Evolutionary conservation across 1,140 invertebrate genomes (phyloP).

Genomic region (Drosophila sp.): DNA sequence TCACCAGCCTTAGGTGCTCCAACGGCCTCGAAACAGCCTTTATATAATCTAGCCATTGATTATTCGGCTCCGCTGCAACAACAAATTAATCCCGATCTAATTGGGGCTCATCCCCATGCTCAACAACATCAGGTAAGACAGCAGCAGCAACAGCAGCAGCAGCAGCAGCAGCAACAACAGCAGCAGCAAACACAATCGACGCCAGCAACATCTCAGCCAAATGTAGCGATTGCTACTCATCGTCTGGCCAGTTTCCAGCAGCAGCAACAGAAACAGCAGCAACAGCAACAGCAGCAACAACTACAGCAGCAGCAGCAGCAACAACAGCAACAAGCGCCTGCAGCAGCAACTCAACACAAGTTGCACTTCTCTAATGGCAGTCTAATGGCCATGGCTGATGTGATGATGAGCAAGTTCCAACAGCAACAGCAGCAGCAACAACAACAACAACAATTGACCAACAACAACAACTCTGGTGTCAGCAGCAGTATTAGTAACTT

Average conservation of each 20-base stretch:
- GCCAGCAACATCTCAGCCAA: constrained; percentile 27
- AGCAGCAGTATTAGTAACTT: constrained; percentile 83
- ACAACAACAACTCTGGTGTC: constrained; percentile 52
- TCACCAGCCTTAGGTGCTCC: constrained; percentile 60
- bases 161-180: constrained; percentile 46
- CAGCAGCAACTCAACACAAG: constrained; percentile 38
- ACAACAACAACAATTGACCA: constrained; percentile 36
- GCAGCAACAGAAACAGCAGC: constrained; percentile 39
- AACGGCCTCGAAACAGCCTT: constrained; percentile 66
- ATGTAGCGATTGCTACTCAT: constrained; percentile 8
- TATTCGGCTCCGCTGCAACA: constrained; percentile 79
- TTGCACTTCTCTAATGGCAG: constrained; percentile 40
- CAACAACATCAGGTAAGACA: constrained; percentile 75
- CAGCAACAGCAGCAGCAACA: constrained; percentile 53
- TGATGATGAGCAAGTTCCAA: constrained; percentile 68
- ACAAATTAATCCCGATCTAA: constrained; percentile 78
- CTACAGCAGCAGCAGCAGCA: constrained; percentile 46
- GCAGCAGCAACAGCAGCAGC: constrained; percentile 52
- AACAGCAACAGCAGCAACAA: constrained; percentile 24
- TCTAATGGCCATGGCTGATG: constrained; percentile 69
- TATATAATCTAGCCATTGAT: constrained; percentile 75
- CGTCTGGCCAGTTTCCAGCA: constrained; percentile 19
- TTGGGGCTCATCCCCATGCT: constrained; percentile 79
- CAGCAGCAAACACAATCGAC: constrained; percentile 36
- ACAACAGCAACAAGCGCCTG: background rate